Percentiles rank a stretch among this genome's conserved stretches.
Evolutionary conservation across 2,888 invertebrate genomes (phyloP).

Genomic region (Alviniconcha strummeri): DNA sequence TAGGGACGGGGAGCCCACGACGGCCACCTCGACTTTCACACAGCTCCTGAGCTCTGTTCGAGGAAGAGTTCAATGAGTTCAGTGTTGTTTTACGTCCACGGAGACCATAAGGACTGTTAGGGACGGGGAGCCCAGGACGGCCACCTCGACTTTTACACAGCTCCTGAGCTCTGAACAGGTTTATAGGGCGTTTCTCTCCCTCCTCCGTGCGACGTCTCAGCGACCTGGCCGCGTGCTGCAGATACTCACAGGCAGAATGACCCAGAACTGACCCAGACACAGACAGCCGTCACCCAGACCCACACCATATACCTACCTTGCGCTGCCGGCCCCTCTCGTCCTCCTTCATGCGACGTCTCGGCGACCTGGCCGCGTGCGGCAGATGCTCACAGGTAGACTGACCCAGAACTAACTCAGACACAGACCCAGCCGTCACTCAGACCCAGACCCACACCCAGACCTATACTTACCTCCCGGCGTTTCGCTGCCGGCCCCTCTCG

Average conservation of each 20-base stretch:
- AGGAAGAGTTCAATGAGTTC: too few species aligned
- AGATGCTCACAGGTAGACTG: conserved; percentile 28
- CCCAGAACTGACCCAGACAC: not conserved
- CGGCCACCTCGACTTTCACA: too few species aligned
- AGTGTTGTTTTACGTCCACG: too few species aligned
- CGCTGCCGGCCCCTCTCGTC: conserved; percentile 25
- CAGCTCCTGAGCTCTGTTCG: too few species aligned
- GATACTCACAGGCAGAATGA: conserved; percentile 23
- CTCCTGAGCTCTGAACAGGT: too few species aligned
- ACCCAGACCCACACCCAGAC: not conserved
- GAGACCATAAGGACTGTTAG: too few species aligned
- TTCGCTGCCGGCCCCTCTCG: conserved; percentile 17
- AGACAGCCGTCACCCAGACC: not conserved
- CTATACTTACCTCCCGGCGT: conserved; percentile 1
- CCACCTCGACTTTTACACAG: too few species aligned
- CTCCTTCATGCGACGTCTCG: conserved; percentile 24
- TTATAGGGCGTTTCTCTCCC: conserved; percentile 11
- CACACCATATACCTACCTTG: not conserved
- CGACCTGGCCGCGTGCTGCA: conserved; percentile 29
- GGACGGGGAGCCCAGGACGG: too few species aligned
- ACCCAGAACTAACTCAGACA: not conserved
- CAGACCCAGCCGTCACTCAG: not conserved
- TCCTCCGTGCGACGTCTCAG: conserved; percentile 27
- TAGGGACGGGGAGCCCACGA: too few species aligned
- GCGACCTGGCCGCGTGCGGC: conserved; percentile 28